Conservation (phyloP, 2,888 invertebrate species). For the Phyllotreta striolata region DNA sequence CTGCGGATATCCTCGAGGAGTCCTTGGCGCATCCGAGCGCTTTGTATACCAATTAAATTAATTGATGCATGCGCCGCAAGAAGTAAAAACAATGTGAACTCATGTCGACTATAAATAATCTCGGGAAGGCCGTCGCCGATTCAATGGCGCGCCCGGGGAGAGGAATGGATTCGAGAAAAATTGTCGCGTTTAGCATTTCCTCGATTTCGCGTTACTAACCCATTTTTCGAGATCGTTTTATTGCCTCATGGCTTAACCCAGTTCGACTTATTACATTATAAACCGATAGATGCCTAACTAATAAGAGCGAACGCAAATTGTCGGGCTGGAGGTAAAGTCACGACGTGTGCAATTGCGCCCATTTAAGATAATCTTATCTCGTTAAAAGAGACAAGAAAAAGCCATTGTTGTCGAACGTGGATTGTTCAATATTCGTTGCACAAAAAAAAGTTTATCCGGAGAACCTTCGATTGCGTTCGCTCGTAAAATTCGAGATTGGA, state of each 20-base stretch:
- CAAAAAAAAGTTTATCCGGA: not conserved
- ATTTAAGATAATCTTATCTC: conserved; percentile 54
- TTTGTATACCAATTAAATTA: conserved; percentile 36
- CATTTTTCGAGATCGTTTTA: conserved; percentile 11
- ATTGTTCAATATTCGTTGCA: not conserved
- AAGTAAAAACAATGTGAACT: conserved; percentile 40
- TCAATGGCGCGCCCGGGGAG: conserved; percentile 6
- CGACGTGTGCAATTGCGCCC: conserved; percentile 58
- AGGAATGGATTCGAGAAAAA: not conserved
- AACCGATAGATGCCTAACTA: conserved; percentile 30
- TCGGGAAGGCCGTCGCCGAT: conserved; percentile 24
- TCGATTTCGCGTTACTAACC: conserved; percentile 4
- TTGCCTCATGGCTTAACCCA: conserved; percentile 31
- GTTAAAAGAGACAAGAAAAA: conserved; percentile 38
- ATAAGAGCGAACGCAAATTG: conserved; percentile 38
- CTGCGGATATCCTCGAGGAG: conserved; percentile 22
- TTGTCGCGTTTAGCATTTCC: not conserved
- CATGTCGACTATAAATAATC: conserved; percentile 39
- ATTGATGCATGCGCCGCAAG: conserved; percentile 38
- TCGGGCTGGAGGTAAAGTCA: conserved; percentile 49
- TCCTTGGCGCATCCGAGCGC: conserved; percentile 25
- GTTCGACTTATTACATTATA: conserved; percentile 32
- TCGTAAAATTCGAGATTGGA: not conserved
- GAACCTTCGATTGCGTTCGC: not conserved
- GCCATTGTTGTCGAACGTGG: conserved; percentile 17